These are phyloP conservation scores for Oscarella lobularis DNA, from an alignment of 37 sponge, comb jelly and placozoan species.

Conservation along the genomic window DNA sequence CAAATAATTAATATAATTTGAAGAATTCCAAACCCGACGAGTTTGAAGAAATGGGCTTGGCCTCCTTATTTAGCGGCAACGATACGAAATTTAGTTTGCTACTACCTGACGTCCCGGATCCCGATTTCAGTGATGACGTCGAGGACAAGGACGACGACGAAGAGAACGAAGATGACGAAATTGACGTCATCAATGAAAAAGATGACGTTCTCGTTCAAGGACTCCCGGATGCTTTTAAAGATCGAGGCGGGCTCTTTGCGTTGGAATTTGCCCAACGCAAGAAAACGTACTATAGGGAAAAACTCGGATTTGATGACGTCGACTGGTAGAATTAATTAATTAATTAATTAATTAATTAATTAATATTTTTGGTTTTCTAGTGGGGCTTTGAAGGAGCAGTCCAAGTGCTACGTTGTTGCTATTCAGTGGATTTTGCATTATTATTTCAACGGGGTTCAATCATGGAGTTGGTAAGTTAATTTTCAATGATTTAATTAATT, in stretches of 20 bases:
- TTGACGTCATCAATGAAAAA: conserved; percentile 6
- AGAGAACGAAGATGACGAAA: conserved; percentile 43
- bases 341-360: no score
- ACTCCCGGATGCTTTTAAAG: neutral
- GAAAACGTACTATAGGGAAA: conserved; percentile 51
- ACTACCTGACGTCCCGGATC: no score
- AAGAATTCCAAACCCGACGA: no score
- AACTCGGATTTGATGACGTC: conserved; percentile 36
- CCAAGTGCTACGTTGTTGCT: conserved; percentile 62
- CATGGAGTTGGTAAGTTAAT: conserved; percentile 99
- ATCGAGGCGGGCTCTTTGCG: conserved; percentile 19
- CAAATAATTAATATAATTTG: neutral
- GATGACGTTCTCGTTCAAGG: neutral
- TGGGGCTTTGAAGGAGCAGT: conserved; percentile 13
- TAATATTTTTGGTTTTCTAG: no score
- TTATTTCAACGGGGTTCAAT: conserved; percentile 91
- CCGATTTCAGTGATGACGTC: no score
- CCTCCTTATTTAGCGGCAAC: no score
- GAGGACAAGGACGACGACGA: no score
- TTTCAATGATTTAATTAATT: no score
- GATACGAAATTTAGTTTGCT: no score
- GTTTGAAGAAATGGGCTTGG: no score
- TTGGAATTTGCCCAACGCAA: conserved; percentile 33
- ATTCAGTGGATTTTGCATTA: conserved; percentile 90
- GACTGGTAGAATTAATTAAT: no score